These are phyloP conservation scores for Pipistrellus pipistrellus DNA, from an alignment of 2,797 vertebrate species.

Conservation along the genomic window DNA sequence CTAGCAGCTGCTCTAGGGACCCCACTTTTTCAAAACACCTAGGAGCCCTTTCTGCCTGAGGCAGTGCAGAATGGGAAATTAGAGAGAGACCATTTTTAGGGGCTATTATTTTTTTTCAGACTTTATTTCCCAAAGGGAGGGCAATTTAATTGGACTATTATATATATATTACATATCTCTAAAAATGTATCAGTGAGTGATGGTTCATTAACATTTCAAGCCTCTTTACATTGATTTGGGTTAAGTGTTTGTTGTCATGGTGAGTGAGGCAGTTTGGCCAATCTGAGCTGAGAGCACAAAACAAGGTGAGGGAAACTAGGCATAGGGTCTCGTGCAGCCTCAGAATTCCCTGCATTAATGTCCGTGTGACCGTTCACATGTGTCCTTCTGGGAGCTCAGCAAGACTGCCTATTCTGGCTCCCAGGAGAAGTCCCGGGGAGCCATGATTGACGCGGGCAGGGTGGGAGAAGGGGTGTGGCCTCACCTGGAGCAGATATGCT, in stretches of 20 bases:
- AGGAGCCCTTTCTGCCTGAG: not conserved
- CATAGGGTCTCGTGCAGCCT: not conserved
- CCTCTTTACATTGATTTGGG: not conserved
- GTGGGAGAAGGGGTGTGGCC: not conserved
- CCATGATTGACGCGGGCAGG: rapidly evolving
- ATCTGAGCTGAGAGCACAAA: not conserved
- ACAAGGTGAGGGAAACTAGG: not conserved
- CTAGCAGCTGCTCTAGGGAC: not conserved
- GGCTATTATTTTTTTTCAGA: not conserved
- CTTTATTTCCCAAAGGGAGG: not conserved
- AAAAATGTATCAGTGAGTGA: not conserved
- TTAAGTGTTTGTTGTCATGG: not conserved
- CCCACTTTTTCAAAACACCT: not conserved
- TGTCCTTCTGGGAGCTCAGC: not conserved
- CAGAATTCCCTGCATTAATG: not conserved
- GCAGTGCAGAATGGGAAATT: not conserved
- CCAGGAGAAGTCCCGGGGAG: not conserved
- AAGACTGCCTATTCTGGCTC: not conserved
- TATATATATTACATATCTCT: not conserved
- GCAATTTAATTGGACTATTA: not conserved
- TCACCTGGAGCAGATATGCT: not conserved
- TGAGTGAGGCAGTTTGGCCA: not conserved
- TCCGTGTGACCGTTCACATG: not conserved
- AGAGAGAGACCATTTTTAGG: not conserved
- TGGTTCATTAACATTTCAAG: not conserved